Conservation (phyloP, 2,888 invertebrate genomes). For the Oeneis ivallda region DNA sequence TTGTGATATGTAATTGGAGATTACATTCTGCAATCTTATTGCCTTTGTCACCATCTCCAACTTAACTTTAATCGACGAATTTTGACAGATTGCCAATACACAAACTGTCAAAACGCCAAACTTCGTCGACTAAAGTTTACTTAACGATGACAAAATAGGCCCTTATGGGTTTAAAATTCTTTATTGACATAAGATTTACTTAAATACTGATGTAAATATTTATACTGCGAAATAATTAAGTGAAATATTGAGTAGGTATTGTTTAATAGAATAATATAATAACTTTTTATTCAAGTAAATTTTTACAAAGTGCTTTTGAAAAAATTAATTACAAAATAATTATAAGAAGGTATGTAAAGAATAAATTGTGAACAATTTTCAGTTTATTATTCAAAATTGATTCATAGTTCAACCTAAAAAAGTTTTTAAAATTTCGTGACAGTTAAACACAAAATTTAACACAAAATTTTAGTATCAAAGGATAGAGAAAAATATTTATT, state of each 20-base stretch:
- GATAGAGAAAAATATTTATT: background rate
- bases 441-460: background rate
- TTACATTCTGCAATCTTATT: background rate
- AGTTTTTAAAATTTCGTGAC: background rate
- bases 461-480: background rate
- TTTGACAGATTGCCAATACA: no score
- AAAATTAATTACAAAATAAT: no score
- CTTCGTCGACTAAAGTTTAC: no score
- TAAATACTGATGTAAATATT: conserved; percentile 11
- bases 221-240: background rate
- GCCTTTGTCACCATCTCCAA: no score
- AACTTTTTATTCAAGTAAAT: no score
- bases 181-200: background rate
- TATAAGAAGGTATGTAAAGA: background rate
- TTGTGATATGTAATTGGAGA: background rate
- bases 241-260: background rate
- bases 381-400: no score
- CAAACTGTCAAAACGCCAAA: no score
- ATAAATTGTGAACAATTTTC: background rate
- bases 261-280: no score
- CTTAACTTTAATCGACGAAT: no score
- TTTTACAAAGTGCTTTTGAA: no score
- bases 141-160: no score
- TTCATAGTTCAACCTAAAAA: background rate
- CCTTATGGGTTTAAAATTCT: background rate